phyloP scores from a whole-genome alignment of 2,888 invertebrate species.

The Leucoma salicis region DNA sequence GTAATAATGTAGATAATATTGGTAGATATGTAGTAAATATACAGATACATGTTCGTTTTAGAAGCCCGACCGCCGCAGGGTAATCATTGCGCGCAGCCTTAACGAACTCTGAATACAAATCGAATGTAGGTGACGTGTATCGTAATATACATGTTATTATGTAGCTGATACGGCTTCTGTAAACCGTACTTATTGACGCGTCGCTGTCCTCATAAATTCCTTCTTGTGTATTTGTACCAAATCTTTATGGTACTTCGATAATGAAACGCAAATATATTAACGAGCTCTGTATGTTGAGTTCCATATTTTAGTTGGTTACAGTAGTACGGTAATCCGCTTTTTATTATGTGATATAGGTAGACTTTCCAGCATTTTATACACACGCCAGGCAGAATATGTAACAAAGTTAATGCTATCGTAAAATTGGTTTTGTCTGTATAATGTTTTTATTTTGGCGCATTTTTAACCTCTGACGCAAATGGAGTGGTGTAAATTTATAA shows the following conservation, averaged over 20 bases:
- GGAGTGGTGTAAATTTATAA: too few relatives aligned
- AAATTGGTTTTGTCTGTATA: background rate
- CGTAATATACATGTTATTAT: background rate
- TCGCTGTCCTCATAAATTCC: background rate
- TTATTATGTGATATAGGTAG: background rate
- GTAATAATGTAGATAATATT: constrained; percentile 30
- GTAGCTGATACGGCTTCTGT: constrained; percentile 8
- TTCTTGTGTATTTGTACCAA: background rate
- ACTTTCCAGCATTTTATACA: background rate
- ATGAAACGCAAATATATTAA: background rate
- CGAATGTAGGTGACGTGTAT: constrained; percentile 49
- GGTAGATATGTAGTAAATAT: constrained; percentile 13
- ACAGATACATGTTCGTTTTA: constrained; percentile 22
- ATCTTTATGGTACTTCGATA: background rate
- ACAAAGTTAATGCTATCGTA: background rate
- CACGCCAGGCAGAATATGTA: background rate
- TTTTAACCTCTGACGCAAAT: too few relatives aligned
- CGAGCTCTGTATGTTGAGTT: background rate
- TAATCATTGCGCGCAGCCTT: constrained; percentile 59
- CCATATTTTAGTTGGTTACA: background rate
- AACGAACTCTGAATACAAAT: constrained; percentile 72
- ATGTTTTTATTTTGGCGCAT: background rate
- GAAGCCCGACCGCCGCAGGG: constrained; percentile 49
- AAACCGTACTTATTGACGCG: constrained; percentile 15
- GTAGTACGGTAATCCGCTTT: background rate